Conservation (phyloP, 2,113 vertebrate genomes). For the Ptychochromis oligacanthus region DNA sequence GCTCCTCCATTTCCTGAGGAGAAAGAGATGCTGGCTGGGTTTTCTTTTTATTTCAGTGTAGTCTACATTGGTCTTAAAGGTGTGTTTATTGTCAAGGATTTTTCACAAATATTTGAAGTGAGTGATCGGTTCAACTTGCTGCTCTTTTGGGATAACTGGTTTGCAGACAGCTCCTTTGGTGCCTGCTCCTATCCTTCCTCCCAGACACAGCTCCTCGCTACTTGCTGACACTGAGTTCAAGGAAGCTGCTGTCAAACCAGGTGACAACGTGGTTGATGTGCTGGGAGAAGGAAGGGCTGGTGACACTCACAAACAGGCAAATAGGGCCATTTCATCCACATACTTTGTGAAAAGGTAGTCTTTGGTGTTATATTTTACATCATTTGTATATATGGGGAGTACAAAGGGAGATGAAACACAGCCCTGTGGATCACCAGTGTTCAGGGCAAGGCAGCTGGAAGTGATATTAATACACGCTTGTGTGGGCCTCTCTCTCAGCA, state of each 20-base stretch:
- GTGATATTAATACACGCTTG: background rate
- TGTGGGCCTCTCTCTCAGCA: background rate
- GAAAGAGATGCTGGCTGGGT: background rate
- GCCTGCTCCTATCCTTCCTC: background rate
- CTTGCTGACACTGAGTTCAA: slow-evolving; percentile 1
- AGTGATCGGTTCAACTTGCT: background rate
- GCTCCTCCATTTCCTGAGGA: background rate
- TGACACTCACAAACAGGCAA: background rate
- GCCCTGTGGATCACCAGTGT: background rate
- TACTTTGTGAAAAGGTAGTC: background rate
- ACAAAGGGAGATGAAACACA: background rate
- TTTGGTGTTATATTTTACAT: background rate
- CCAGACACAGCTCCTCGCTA: background rate
- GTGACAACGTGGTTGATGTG: slow-evolving; percentile 1
- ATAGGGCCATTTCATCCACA: background rate
- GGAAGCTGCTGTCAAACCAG: slow-evolving; percentile 4
- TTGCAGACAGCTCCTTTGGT: background rate
- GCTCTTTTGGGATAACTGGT: slow-evolving; percentile 4
- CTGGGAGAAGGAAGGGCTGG: background rate
- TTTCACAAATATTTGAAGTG: background rate
- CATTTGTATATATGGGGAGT: background rate
- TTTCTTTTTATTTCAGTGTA: background rate
- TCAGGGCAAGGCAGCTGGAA: background rate
- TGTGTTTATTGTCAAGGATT: background rate
- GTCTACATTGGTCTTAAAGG: background rate